These are phyloP conservation scores for Macrophya annulata DNA, from an alignment of 2,888 invertebrate species.

Conservation along the genomic window DNA sequence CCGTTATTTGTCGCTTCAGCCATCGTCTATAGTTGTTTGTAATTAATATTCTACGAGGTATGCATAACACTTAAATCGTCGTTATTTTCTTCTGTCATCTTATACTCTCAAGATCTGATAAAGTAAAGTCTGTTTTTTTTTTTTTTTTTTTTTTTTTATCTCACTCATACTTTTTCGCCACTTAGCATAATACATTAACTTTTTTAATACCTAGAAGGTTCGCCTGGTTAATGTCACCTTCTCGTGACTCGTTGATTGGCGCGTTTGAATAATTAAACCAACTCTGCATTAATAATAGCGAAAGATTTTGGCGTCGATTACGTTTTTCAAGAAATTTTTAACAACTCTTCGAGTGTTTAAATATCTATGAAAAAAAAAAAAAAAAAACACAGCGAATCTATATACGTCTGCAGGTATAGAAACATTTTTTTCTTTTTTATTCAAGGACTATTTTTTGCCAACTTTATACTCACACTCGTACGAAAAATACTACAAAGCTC, in stretches of 20 bases:
- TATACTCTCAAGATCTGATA: neutral
- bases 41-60: slow-evolving; percentile 20
- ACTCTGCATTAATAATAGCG: neutral
- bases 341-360: neutral
- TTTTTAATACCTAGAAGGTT: neutral
- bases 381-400: neutral
- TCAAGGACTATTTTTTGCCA: neutral
- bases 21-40: neutral
- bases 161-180: neutral
- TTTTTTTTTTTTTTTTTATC: too few relatives aligned
- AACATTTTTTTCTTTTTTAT: neutral
- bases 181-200: slow-evolving; percentile 25
- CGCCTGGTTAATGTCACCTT: neutral
- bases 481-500: neutral
- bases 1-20: neutral
- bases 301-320: neutral
- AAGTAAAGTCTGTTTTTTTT: neutral
- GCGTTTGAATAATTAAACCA: slow-evolving; percentile 17
- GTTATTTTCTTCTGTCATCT: neutral
- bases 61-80: neutral
- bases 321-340: neutral
- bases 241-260: slow-evolving; percentile 27
- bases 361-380: neutral
- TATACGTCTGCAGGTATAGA: neutral
- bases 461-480: neutral